Evolutionary conservation across 2,797 vertebrate species (phyloP).

Genomic region (Brachymystax lenok): DNA sequence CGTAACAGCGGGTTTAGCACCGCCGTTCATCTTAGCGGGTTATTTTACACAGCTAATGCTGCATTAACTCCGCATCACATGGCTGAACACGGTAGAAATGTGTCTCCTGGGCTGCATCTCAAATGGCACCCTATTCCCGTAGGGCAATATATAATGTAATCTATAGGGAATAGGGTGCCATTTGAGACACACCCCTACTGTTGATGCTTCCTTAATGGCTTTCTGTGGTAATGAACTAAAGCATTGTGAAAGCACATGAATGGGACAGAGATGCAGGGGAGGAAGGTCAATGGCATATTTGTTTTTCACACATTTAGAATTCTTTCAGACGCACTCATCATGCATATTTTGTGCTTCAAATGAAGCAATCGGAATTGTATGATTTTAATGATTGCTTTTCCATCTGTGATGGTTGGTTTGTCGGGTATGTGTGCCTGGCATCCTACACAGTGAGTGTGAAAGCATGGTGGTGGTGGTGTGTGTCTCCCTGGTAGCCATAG

Average conservation of each 20-base stretch:
- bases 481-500: not conserved
- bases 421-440: not conserved
- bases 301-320: not conserved
- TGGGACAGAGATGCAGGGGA: conserved; percentile 8
- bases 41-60: not conserved
- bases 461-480: not conserved
- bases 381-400: conserved; percentile 10
- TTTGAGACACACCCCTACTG: no score
- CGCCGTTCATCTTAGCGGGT: conserved; percentile 4
- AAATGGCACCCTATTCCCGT: no score
- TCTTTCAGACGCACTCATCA: not conserved
- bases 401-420: conserved; percentile 4
- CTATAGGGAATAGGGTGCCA: no score
- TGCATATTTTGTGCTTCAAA: not conserved
- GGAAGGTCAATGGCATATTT: conserved; percentile 8
- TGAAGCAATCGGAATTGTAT: not conserved
- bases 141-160: no score
- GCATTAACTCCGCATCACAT: not conserved
- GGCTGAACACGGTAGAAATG: not conserved
- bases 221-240: not conserved
- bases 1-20: conserved; percentile 28
- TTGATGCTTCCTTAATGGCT: not conserved
- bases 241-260: not conserved
- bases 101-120: no score
- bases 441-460: not conserved